Evolutionary conservation across 2,113 vertebrate genomes (phyloP), one percentile per base, ranked within the genome.

Genomic region (Chamaetylas fuelleborni): DNA sequence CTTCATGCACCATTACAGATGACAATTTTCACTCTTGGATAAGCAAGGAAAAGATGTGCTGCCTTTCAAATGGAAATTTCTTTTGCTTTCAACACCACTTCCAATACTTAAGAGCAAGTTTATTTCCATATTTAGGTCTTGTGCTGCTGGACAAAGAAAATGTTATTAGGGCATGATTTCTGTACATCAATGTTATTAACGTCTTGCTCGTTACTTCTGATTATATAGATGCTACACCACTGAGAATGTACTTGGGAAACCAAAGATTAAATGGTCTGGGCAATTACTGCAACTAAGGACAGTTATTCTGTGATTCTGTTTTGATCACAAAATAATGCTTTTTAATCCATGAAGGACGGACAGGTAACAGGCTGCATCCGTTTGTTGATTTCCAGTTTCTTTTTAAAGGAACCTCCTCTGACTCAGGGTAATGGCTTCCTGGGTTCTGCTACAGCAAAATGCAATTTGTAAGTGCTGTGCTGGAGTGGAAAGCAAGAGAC

Each of bases 181-280:
- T 3, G 0, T 50, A 24, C 73, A 62, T 47, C 7, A 38, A 5
- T 48, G 48, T 40, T 48, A 20, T 9, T 71, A 69, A 65, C 3
- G 2, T 4, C 3, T 62, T 90, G 6, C 47, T 50, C 0, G 0
- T 81, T 73, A 16, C 24, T 69, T 22, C 11, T 34, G 14, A 2
- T 60, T 72, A 24, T 33, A 24, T 9, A 20, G 38, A 7, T 85
- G 34, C 20, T 84, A 11, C 47, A 43, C 11, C n/a, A 71, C 20
- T 60, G 33, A 58, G 29, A 81, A 36, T 19, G 14, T 60, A 33
- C 10, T 36, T 71, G 19, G 56, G 57, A 92, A 86, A 15, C 17
- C 11, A 36, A 23, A 64, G 34, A 23, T 57, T 3, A 47, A 88
- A 34, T 19, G 14, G 19, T 19, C 36, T 67, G 36, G 25, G 28